Percentiles rank a stretch among this genome's conserved stretches.
These are phyloP conservation scores for Rhorus exstirpatorius DNA, from an alignment of 2,888 invertebrate species.

Conservation along the genomic window DNA sequence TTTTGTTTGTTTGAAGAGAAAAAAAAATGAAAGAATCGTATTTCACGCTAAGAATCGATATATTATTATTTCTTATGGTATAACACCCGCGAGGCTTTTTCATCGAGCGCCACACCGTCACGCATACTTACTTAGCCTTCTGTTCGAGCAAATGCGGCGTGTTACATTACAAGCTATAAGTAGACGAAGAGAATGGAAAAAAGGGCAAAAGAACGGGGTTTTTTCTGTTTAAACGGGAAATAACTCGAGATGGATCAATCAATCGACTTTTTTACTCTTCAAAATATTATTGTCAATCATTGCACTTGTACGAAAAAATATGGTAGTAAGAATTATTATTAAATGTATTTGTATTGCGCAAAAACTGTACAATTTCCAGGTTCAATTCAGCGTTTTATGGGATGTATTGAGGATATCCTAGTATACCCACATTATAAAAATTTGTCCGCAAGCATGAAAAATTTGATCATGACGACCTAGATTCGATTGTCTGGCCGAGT, in stretches of 20 bases:
- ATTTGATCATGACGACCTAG: too few species aligned
- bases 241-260: constrained; percentile 40
- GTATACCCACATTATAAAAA: not conserved
- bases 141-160: constrained; percentile 43
- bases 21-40: constrained; percentile 15
- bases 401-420: not conserved
- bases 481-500: not conserved
- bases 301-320: not conserved
- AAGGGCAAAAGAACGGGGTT: constrained; percentile 29
- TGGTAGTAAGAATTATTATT: not conserved
- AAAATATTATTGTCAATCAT: not conserved
- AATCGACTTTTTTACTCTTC: constrained; percentile 17
- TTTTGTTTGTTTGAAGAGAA: not conserved
- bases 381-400: not conserved
- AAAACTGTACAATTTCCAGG: not conserved
- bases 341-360: not conserved
- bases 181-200: constrained; percentile 5
- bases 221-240: constrained; percentile 55
- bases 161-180: constrained; percentile 36
- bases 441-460: not conserved
- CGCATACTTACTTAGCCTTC: constrained; percentile 67
- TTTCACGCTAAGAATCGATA: constrained; percentile 55
- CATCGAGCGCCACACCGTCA: constrained; percentile 68
- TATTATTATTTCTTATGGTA: constrained; percentile 60
- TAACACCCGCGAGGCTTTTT: constrained; percentile 64